Percentiles rank a stretch among this genome's conserved stretches.
These are phyloP conservation scores for Nixonia krombeini DNA, from an alignment of 1,140 invertebrate species.

Conservation along the genomic window DNA sequence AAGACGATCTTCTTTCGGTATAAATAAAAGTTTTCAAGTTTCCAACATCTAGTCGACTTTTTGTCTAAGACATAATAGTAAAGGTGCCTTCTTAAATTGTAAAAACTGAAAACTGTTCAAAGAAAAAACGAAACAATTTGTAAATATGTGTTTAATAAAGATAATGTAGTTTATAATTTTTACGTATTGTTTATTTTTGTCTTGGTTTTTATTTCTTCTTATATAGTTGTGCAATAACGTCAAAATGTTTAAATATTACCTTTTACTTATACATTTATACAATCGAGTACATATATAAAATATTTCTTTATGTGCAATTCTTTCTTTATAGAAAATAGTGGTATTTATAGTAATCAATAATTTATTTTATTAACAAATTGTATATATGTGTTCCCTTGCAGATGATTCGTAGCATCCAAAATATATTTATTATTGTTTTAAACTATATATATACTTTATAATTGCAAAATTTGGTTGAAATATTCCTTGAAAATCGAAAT, in stretches of 20 bases:
- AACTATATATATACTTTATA: too few relatives aligned
- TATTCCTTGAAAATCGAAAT: too few relatives aligned
- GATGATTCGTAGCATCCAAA: too few relatives aligned
- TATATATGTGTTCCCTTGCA: too few relatives aligned
- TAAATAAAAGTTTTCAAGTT: conserved; percentile 16
- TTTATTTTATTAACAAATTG: too few relatives aligned
- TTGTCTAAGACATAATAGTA: not conserved
- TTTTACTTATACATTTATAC: not conserved
- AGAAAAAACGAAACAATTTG: not conserved
- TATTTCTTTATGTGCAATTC: not conserved
- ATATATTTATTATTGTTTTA: too few relatives aligned
- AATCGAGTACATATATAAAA: not conserved
- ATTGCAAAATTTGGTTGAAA: too few relatives aligned
- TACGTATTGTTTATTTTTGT: too few relatives aligned
- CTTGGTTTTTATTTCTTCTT: conserved; percentile 2
- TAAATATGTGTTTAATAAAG: too few relatives aligned
- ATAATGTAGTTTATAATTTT: too few relatives aligned
- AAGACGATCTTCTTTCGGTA: conserved; percentile 58
- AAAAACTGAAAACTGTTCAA: not conserved
- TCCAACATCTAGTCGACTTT: not conserved
- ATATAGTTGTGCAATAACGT: conserved; percentile 32
- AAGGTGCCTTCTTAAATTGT: not conserved
- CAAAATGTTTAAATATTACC: conserved; percentile 34
- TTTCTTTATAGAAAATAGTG: too few relatives aligned
- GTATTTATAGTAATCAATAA: too few relatives aligned